phyloP scores from a whole-genome alignment of 2,113 vertebrate genomes.

The Rhineura floridana region DNA sequence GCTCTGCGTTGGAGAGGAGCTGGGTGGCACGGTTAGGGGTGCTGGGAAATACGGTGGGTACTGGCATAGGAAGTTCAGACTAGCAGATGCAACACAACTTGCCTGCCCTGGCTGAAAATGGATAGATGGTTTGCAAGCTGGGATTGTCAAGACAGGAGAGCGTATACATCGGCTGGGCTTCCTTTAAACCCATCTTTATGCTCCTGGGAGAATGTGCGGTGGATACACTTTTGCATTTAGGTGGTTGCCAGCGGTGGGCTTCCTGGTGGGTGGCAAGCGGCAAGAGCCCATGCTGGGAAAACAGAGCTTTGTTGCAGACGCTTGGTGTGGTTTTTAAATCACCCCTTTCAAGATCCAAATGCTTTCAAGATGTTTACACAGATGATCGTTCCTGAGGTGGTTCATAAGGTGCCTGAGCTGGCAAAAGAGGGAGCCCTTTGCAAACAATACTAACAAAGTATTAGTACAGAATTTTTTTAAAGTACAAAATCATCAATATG shows the following conservation, averaged over 20 bases:
- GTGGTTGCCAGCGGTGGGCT: background rate
- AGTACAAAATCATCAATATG: background rate
- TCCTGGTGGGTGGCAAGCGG: background rate
- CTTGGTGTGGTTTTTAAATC: background rate
- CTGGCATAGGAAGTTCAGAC: background rate
- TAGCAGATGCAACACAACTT: background rate
- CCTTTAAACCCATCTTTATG: background rate
- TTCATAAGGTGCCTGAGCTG: background rate
- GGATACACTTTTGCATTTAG: background rate
- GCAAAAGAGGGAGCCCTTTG: background rate
- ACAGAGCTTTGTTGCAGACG: background rate
- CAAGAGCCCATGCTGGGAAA: background rate
- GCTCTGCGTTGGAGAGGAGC: background rate
- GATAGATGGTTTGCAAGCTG: background rate
- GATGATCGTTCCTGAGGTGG: background rate
- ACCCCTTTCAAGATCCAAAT: background rate
- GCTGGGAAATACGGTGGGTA: too few relatives aligned
- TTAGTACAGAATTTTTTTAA: background rate
- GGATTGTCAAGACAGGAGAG: background rate
- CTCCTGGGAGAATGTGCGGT: background rate
- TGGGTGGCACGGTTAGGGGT: background rate
- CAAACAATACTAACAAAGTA: background rate
- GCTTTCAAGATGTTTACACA: constrained; percentile 1
- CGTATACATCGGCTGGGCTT: background rate
- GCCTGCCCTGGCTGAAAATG: background rate